These are phyloP conservation scores for Recurvirostra avosetta DNA, from an alignment of 2,113 vertebrate genomes.

Conservation along the genomic window DNA sequence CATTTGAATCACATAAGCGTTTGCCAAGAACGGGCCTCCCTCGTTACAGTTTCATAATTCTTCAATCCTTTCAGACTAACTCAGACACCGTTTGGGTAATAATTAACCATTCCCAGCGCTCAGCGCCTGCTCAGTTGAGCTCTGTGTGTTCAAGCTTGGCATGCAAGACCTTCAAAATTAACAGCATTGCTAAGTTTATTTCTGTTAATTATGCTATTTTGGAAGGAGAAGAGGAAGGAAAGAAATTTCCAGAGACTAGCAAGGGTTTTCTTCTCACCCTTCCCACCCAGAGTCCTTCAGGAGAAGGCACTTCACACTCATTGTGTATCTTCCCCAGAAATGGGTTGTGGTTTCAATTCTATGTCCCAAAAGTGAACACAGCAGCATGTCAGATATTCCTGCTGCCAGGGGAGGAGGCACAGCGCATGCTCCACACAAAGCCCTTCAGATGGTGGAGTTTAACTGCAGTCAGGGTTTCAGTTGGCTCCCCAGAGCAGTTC, in stretches of 20 bases:
- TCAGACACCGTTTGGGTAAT: constrained; percentile 52
- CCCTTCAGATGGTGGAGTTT: neutral
- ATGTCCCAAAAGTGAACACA: rapidly evolving
- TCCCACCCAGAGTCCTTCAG: neutral
- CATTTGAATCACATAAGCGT: neutral
- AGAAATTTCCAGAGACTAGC: neutral
- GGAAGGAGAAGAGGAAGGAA: constrained; percentile 39
- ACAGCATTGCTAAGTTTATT: neutral
- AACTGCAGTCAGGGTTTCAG: neutral
- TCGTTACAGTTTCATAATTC: constrained; percentile 41
- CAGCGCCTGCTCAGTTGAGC: neutral
- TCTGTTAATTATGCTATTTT: neutral
- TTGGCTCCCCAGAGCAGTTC: neutral
- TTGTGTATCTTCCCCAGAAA: neutral
- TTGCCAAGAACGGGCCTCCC: constrained; percentile 47
- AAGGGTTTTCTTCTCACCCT: neutral
- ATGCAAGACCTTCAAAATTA: neutral
- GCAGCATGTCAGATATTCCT: neutral
- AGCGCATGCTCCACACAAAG: neutral
- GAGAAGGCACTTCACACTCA: neutral
- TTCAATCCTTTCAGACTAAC: neutral
- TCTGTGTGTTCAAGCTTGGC: neutral
- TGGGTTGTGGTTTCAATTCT: neutral
- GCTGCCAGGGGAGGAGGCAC: neutral
- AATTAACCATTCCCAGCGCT: constrained; percentile 27